Base-by-base conservation (phyloP, 2,888 invertebrate species). In the Exephanes ischioxanthus region DNA sequence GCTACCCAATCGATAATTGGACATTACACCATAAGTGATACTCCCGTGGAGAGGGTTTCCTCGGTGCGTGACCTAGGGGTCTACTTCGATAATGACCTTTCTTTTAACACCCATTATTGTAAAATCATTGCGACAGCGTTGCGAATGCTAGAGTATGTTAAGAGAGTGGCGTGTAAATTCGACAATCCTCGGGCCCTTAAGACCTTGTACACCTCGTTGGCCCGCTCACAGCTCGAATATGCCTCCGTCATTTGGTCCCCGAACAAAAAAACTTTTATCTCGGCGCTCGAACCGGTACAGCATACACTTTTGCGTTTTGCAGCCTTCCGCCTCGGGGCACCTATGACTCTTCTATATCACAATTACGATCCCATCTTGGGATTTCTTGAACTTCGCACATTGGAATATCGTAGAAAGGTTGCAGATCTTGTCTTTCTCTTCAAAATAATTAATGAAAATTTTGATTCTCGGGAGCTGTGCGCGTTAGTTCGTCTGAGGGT, bases 161-260 rank as follows among this genome's bases (percentile, higher is more conserved):
- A n/a, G 55, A n/a, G 55, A 4, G 66, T 66, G 37, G 41, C 66
- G 41, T 14, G 66, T 41, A 41, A 66, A 66, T 66, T 66, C 16
- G 19, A 41, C 2, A 55, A 55, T n/a, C 55, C 55, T 7, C 55
- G 37, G 1, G 45, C 67, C 2, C 67, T 67, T 1, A 41, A 41
- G n/a, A 19, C 7, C 9, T 19, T 67, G 0, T 67, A 67, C n/a
- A 19, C 7, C 9, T 16, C 67, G 7, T 6, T 67, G 1, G 41
- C 45, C 1, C 33, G 66, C n/a, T 66, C 41, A 16, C 66, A 66
- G 19, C 33, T 37, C 16, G 66, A 66, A 19, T 41, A 9, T 66
- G 37, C n/a, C 37, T 66, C 66, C 2, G 9, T 41, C n/a, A 66
- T 66, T 0, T 41, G 66, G 66, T 33, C 37, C 37, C 66, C 66